A percentile compares a stretch with the other conserved stretches of the same genome.
These are phyloP conservation scores for Tragopan temminckii DNA, from an alignment of 2,797 vertebrate species.

Conservation along the genomic window DNA sequence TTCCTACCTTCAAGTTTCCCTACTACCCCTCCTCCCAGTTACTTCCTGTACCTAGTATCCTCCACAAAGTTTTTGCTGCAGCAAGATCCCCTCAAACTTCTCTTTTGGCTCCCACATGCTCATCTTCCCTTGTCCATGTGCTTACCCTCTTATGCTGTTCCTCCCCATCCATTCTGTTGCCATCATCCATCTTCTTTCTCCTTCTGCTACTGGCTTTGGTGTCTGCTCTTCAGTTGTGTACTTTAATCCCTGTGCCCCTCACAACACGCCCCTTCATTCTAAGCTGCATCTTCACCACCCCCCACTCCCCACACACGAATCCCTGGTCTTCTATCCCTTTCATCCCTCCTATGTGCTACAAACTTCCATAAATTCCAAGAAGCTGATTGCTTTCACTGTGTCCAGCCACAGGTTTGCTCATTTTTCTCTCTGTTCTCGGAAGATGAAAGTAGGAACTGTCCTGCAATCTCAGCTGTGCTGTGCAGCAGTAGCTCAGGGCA, in stretches of 20 bases:
- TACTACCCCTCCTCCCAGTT: not conserved
- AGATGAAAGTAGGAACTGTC: not conserved
- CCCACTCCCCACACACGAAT: not conserved
- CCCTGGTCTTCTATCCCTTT: not conserved
- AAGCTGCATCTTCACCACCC: not conserved
- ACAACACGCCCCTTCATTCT: not conserved
- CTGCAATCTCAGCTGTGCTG: not conserved
- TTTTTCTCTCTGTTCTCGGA: not conserved
- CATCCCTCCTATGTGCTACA: not conserved
- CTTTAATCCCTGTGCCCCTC: not conserved
- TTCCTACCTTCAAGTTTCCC: not conserved
- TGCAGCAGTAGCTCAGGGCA: rapidly evolving
- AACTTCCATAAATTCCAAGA: not conserved
- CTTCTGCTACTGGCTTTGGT: not conserved
- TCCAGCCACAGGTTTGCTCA: rapidly evolving
- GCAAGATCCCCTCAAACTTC: not conserved
- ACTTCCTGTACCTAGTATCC: not conserved
- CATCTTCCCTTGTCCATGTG: not conserved
- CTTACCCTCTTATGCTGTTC: not conserved
- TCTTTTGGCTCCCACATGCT: not conserved
- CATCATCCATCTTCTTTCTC: not conserved
- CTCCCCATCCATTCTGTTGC: not conserved
- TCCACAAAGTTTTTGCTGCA: not conserved
- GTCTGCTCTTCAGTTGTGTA: not conserved
- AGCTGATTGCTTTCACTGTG: rapidly evolving